Conservation (phyloP, 2,797 vertebrate species). For the Hypotaenidia okinawae region DNA sequence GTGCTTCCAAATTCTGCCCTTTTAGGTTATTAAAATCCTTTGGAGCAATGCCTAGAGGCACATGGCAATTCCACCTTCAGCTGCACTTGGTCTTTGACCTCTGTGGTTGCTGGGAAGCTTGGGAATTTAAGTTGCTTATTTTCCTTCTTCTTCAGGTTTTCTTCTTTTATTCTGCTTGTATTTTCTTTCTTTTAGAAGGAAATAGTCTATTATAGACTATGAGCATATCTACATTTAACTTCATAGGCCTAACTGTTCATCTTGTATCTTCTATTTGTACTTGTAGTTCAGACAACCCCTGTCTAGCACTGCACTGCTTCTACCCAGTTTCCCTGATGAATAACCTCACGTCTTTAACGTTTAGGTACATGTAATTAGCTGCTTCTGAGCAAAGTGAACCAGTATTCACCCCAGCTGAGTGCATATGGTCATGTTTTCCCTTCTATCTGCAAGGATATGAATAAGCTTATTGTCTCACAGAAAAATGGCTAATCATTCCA, state of each 20-base stretch:
- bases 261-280: neutral
- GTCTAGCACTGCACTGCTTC: neutral
- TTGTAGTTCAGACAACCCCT: neutral
- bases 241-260: neutral
- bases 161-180: neutral
- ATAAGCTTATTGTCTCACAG: neutral
- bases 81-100: neutral
- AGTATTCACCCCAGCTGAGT: neutral
- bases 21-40: neutral
- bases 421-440: neutral
- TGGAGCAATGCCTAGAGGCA: neutral
- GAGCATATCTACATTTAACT: neutral
- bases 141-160: neutral
- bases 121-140: neutral
- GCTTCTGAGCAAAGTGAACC: neutral
- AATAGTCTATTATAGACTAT: neutral
- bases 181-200: neutral
- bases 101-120: neutral
- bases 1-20: neutral
- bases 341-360: neutral
- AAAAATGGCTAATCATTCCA: neutral
- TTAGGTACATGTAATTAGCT: neutral
- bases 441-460: neutral
- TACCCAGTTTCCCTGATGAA: neutral
- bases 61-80: neutral